These are phyloP conservation scores for Lottia gigantea DNA, from an alignment of 2,888 invertebrate species.

Conservation along the genomic window DNA sequence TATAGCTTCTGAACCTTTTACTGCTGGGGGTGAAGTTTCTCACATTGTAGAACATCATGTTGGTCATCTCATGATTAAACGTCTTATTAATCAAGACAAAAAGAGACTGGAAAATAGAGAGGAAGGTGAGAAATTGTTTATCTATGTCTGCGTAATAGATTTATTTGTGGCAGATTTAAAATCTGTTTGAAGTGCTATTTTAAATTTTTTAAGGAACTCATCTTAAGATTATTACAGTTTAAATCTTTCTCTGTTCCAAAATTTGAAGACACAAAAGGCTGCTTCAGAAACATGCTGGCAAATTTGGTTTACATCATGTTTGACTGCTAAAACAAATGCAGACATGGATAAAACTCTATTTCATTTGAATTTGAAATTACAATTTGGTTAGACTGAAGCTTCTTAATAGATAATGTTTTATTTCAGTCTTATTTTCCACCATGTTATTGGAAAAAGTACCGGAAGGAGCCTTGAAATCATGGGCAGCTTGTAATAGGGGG, in stretches of 20 bases:
- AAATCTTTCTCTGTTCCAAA: too few relatives aligned
- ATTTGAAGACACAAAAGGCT: too few relatives aligned
- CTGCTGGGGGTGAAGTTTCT: constrained; percentile 45
- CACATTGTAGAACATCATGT: constrained; percentile 65
- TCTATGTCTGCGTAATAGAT: not conserved
- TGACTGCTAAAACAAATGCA: too few relatives aligned
- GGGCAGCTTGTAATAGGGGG: constrained; percentile 67
- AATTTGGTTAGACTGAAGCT: not conserved
- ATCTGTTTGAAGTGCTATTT: too few relatives aligned
- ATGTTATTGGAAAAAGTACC: constrained; percentile 58
- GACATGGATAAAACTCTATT: too few relatives aligned
- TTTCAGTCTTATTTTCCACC: constrained; percentile 63
- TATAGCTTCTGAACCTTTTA: constrained; percentile 59
- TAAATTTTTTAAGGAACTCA: too few relatives aligned
- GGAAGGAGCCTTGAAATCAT: constrained; percentile 60
- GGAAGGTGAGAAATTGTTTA: constrained; percentile 39
- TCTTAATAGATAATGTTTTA: not conserved
- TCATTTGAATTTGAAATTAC: not conserved
- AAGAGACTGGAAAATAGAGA: constrained; percentile 52
- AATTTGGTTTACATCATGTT: too few relatives aligned
- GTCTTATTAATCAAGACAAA: constrained; percentile 59
- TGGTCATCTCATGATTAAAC: constrained; percentile 65
- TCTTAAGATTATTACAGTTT: too few relatives aligned
- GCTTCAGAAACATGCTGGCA: too few relatives aligned
- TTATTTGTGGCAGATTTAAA: too few relatives aligned